phyloP scores from a whole-genome alignment of 2,888 invertebrate genomes.

The Euplagia quadripunctaria region DNA sequence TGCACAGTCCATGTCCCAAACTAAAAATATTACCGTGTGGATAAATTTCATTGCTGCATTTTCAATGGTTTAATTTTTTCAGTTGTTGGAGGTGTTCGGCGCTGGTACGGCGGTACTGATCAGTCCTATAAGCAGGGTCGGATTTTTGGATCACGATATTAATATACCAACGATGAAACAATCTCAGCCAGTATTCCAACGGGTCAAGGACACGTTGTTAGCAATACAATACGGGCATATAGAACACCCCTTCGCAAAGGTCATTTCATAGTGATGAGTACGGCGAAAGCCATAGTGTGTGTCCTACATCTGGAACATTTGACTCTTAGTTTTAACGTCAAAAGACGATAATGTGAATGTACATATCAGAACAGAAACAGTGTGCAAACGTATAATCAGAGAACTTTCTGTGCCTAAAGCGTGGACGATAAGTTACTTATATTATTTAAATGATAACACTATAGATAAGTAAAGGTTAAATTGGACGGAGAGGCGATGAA shows the following conservation, averaged over 20 bases:
- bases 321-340: slow-evolving; percentile 37
- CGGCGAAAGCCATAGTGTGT: slow-evolving; percentile 26
- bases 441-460: slow-evolving; percentile 63
- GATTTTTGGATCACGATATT: slow-evolving; percentile 90
- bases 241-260: slow-evolving; percentile 93
- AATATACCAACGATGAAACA: slow-evolving; percentile 92
- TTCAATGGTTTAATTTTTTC: background rate
- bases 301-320: slow-evolving; percentile 29
- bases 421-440: slow-evolving; percentile 58
- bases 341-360: slow-evolving; percentile 45
- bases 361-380: slow-evolving; percentile 44
- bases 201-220: slow-evolving; percentile 91
- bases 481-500: slow-evolving; percentile 50
- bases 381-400: slow-evolving; percentile 53
- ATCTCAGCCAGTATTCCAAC: slow-evolving; percentile 90
- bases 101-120: slow-evolving; percentile 99
- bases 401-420: slow-evolving; percentile 61
- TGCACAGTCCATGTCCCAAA: background rate
- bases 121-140: slow-evolving; percentile 95
- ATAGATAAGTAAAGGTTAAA: slow-evolving; percentile 61
- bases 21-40: background rate
- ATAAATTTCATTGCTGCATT: background rate
- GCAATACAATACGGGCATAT: slow-evolving; percentile 97
- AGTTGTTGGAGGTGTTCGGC: slow-evolving; percentile 98
- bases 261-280: slow-evolving; percentile 71